Evolutionary conservation across 2,797 vertebrate species (phyloP).

Genomic region (Sitta carolinensis): DNA sequence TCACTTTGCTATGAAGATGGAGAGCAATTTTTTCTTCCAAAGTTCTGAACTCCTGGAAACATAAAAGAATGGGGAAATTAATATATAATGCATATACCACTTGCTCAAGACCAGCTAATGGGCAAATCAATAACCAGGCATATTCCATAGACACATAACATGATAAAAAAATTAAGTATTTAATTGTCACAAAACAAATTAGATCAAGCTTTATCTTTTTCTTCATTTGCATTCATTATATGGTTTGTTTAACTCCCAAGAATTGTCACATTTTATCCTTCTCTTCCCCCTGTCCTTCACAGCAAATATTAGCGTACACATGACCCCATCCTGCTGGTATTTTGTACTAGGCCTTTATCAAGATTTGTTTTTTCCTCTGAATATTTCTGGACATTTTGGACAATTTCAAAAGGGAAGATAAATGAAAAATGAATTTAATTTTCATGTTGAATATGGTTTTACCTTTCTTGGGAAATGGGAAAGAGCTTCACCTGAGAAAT

Average conservation of each 20-base stretch:
- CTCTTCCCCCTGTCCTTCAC: background rate
- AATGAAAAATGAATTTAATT: background rate
- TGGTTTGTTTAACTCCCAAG: background rate
- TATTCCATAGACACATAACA: background rate
- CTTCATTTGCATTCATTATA: background rate
- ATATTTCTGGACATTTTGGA: background rate
- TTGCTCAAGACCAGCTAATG: conserved; percentile 6
- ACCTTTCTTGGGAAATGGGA: background rate
- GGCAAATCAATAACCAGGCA: background rate
- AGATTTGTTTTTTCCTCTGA: background rate
- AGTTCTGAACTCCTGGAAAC: background rate
- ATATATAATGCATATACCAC: background rate
- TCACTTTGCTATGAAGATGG: background rate
- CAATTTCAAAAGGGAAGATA: background rate
- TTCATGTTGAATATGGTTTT: background rate
- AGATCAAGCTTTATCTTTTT: background rate
- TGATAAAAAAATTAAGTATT: background rate
- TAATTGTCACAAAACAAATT: background rate
- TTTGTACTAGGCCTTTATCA: background rate
- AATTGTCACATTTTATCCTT: background rate
- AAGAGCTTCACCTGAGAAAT: background rate
- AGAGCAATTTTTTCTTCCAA: background rate
- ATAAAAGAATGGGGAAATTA: conserved; percentile 2
- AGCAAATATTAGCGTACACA: background rate
- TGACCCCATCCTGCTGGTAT: background rate